Evolutionary conservation across 2,888 invertebrate species (phyloP).

Genomic region (Dolomedes plantarius): DNA sequence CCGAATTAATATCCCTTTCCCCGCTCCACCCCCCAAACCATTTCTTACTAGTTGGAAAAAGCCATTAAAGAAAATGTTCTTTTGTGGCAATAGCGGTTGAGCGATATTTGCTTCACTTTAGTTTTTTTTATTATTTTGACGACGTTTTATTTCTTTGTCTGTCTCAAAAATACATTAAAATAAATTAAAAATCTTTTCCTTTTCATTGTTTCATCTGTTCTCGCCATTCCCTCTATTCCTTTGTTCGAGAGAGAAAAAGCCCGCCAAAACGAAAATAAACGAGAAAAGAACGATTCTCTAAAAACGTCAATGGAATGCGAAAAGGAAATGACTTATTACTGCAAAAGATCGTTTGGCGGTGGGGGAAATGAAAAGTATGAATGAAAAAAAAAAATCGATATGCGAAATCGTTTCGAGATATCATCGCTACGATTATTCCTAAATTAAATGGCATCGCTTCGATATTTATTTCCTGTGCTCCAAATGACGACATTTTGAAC

Average conservation of each 20-base stretch:
- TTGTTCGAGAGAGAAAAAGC: conserved; percentile 12
- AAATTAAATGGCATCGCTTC: conserved; percentile 58
- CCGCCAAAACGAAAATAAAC: conserved; percentile 45
- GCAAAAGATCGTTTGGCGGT: conserved; percentile 35
- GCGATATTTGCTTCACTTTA: conserved; percentile 40
- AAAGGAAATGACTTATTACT: conserved; percentile 68
- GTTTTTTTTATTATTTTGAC: background rate
- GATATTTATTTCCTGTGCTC: conserved; percentile 33
- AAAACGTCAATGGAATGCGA: conserved; percentile 57
- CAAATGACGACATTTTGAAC: conserved; percentile 29
- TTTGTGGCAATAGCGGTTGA: conserved; percentile 43
- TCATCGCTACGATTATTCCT: conserved; percentile 61
- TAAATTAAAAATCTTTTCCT: conserved; percentile 64
- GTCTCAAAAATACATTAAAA: conserved; percentile 62
- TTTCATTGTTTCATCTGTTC: conserved; percentile 42
- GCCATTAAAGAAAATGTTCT: conserved; percentile 54
- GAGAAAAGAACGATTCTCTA: conserved; percentile 33
- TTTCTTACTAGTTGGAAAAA: conserved; percentile 34
- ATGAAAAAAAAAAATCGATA: conserved; percentile 44
- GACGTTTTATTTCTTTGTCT: conserved; percentile 35
- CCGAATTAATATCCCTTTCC: conserved; percentile 57
- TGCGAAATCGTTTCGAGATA: conserved; percentile 61
- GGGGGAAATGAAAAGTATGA: conserved; percentile 7
- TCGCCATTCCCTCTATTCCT: conserved; percentile 22
- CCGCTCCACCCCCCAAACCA: background rate